These are phyloP conservation scores for Lamellibrachia satsuma DNA, from an alignment of 2,888 invertebrate species.

Conservation along the genomic window DNA sequence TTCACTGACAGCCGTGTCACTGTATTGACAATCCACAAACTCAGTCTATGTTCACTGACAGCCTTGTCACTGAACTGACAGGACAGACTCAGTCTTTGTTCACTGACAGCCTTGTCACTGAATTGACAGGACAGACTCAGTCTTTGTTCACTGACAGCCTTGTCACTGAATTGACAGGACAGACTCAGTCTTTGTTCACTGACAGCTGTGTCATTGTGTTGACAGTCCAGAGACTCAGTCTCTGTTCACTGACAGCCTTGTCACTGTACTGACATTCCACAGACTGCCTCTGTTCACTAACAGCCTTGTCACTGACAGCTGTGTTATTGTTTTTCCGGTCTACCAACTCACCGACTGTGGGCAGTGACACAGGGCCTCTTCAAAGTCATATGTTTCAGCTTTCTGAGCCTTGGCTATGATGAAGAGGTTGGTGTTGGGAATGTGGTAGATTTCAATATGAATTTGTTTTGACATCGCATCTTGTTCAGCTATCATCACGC, in stretches of 20 bases:
- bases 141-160: too few relatives aligned
- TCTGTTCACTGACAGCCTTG: too few relatives aligned
- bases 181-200: too few relatives aligned
- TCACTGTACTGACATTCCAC: background rate
- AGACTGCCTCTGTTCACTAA: background rate
- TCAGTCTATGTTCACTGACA: too few relatives aligned
- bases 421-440: background rate
- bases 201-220: too few relatives aligned
- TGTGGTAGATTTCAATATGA: background rate
- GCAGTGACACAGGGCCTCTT: background rate
- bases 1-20: too few relatives aligned
- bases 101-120: too few relatives aligned
- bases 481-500: background rate
- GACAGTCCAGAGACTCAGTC: too few relatives aligned
- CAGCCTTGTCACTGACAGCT: background rate
- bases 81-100: too few relatives aligned
- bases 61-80: too few relatives aligned
- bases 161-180: too few relatives aligned
- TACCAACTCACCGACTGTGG: background rate
- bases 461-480: background rate
- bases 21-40: too few relatives aligned
- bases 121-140: background rate
- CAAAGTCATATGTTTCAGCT: background rate
- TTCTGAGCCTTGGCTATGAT: background rate
- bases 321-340: background rate